phyloP scores from a whole-genome alignment of 2,113 vertebrate species.

The Mustelus asterias region DNA sequence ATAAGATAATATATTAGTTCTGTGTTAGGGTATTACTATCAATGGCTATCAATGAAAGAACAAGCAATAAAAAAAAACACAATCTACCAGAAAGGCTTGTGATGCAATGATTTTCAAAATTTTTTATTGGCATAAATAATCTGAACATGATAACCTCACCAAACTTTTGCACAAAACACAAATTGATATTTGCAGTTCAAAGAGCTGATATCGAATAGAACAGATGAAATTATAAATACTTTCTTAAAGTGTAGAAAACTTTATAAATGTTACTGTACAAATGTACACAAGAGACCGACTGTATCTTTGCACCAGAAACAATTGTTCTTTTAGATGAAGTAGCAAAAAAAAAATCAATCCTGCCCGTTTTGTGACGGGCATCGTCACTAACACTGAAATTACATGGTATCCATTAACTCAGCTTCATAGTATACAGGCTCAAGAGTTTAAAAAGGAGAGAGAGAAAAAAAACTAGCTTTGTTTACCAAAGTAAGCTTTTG shows the following conservation, averaged over 20 bases:
- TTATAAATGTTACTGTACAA: conserved; percentile 97
- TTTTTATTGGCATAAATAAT: conserved; percentile 85
- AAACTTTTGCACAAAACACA: conserved; percentile 81
- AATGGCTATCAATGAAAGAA: background rate
- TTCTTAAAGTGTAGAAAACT: conserved; percentile 90
- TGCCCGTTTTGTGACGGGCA: conserved; percentile 49
- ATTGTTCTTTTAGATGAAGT: conserved; percentile 48
- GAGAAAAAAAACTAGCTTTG: conserved; percentile 42
- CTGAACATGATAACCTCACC: conserved; percentile 80
- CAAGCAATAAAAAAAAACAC: background rate
- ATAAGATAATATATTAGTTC: background rate
- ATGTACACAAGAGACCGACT: conserved; percentile 72
- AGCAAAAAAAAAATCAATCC: conserved; percentile 42
- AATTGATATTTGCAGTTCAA: conserved; percentile 69
- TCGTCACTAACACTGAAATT: conserved; percentile 49
- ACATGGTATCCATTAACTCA: conserved; percentile 45
- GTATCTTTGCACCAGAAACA: conserved; percentile 52
- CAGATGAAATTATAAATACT: conserved; percentile 84
- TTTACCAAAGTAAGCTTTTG: conserved; percentile 52
- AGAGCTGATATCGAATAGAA: conserved; percentile 75
- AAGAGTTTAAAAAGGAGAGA: conserved; percentile 37
- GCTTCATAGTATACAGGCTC: conserved; percentile 51
- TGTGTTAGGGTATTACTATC: background rate
- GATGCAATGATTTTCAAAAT: conserved; percentile 48
- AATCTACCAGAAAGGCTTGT: conserved; percentile 37